A percentile compares a stretch with the other conserved stretches of the same genome.
Evolutionary conservation across 1,140 invertebrate species (phyloP).

Genomic region (Eubasilissa regina): DNA sequence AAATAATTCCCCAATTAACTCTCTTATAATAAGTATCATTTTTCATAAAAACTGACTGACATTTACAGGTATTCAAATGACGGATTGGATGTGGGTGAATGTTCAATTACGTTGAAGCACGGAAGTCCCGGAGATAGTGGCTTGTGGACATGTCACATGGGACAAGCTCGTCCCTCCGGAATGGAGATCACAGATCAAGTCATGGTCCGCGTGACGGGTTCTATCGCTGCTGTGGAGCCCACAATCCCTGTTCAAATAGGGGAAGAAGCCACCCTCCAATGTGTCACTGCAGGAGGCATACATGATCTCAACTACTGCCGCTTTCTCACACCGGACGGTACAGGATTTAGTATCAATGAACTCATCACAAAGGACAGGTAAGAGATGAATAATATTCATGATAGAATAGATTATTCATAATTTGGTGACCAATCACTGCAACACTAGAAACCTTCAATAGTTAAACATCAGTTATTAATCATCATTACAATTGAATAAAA

Average conservation of each 20-base stretch:
- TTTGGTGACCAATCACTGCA: no score
- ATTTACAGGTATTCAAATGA: conserved; percentile 64
- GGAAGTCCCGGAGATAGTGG: conserved; percentile 62
- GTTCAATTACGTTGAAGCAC: conserved; percentile 65
- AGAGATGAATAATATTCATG: no score
- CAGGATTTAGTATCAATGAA: conserved; percentile 53
- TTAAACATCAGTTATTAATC: no score
- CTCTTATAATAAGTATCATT: no score
- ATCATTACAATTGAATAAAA: no score
- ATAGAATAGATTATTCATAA: no score
- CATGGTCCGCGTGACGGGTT: conserved; percentile 64
- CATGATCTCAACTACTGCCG: conserved; percentile 66
- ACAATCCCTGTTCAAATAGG: conserved; percentile 60
- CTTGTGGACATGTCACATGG: conserved; percentile 68
- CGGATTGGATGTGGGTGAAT: conserved; percentile 65
- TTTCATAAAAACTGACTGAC: no score
- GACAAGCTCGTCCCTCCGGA: conserved; percentile 62
- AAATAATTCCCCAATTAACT: no score
- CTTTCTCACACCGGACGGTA: conserved; percentile 55
- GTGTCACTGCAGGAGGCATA: conserved; percentile 64
- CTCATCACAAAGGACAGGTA: conserved; percentile 48
- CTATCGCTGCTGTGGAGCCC: conserved; percentile 64
- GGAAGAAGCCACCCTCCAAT: conserved; percentile 62
- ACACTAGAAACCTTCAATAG: no score
- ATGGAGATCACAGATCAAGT: conserved; percentile 63